Evolutionary conservation across 2,797 vertebrate species (phyloP), one percentile per base, ranked within the genome.

Genomic region (Scleropages formosus): DNA sequence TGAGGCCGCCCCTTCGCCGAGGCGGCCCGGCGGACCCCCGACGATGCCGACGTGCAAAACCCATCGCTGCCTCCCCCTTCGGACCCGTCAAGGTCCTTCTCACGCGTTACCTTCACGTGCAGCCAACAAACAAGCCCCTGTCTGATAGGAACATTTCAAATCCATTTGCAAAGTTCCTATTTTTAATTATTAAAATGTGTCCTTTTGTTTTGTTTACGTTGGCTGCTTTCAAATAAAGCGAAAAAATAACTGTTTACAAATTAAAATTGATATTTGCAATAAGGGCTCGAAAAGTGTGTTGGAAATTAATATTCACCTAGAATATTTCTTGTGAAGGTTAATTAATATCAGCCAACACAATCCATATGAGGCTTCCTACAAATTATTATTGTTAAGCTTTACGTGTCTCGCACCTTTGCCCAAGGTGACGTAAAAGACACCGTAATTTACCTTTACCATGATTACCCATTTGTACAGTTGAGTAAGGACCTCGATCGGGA

Each of bases 1-100:
- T 75, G 63, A 63, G 73, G 76, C 63, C 15, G n/a, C 11, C 51
- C 27, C 70, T 26, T 61, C 39, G 16, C 69, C 15, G 16, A 20
- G 22, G 27, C 39, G 53, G 3, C 10, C 49, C 18, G 44, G 16
- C 20, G 70, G 59, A 49, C 51, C 66, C 27, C 20, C 3, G n/a
- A 49, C 51, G 20, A 15, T 24, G 7, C 69, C 13, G 4, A 16
- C 59, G 53, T 67, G 60, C 51, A 73, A 56, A 72, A 26, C 49
- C 70, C 49, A 70, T 27, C 9, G 18, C 22, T 77, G 60, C 60
- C 60, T n/a, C n/a, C 72, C 47, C 60, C 47, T 22, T 64, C 6
- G 58, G 71, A 58, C 31, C 53, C 49, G 20, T 71, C n/a, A n/a
- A n/a, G n/a, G n/a, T 72, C 12, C 11, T 44, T 60, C 10, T 39